Evolutionary conservation across 2,888 invertebrate species (phyloP).

Genomic region (Brachyptera putata): DNA sequence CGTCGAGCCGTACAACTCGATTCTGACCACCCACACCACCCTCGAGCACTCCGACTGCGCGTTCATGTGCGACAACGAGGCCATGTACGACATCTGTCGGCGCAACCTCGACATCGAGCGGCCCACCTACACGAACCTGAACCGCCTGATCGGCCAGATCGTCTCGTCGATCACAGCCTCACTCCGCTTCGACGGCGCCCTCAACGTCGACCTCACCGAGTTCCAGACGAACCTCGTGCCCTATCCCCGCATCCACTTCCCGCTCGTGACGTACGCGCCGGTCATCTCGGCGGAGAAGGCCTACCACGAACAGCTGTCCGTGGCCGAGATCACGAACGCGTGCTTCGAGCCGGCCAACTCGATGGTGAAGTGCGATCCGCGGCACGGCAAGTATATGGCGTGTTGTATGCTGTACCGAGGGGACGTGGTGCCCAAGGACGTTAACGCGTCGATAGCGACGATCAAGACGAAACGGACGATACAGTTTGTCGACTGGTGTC

Average conservation of each 20-base stretch:
- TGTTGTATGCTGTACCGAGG: slow-evolving; percentile 44
- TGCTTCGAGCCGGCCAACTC: slow-evolving; percentile 52
- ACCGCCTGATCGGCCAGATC: slow-evolving; percentile 53
- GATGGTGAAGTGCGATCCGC: slow-evolving; percentile 38
- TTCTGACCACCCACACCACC: slow-evolving; percentile 54
- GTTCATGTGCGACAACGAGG: slow-evolving; percentile 57
- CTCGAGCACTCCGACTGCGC: slow-evolving; percentile 49
- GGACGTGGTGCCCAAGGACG: slow-evolving; percentile 50
- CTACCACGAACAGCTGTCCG: slow-evolving; percentile 41
- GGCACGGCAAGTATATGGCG: slow-evolving; percentile 44
- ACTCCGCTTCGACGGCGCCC: slow-evolving; percentile 49
- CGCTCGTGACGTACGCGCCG: slow-evolving; percentile 47
- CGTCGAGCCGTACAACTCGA: slow-evolving; percentile 51
- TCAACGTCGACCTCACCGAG: slow-evolving; percentile 51
- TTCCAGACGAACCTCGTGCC: slow-evolving; percentile 48
- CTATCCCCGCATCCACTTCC: slow-evolving; percentile 53
- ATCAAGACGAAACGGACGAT: slow-evolving; percentile 39
- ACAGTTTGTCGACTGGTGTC: no score
- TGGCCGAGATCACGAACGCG: slow-evolving; percentile 49
- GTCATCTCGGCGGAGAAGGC: slow-evolving; percentile 47
- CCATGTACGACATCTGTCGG: slow-evolving; percentile 53
- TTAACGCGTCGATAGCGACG: slow-evolving; percentile 40
- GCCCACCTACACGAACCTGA: slow-evolving; percentile 55
- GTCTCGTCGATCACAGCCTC: slow-evolving; percentile 50
- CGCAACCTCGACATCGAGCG: slow-evolving; percentile 51